A percentile compares a stretch with the other conserved stretches of the same genome.
Evolutionary conservation across 2,113 vertebrate genomes (phyloP).

Genomic region (Acanthochromis polyacanthus): DNA sequence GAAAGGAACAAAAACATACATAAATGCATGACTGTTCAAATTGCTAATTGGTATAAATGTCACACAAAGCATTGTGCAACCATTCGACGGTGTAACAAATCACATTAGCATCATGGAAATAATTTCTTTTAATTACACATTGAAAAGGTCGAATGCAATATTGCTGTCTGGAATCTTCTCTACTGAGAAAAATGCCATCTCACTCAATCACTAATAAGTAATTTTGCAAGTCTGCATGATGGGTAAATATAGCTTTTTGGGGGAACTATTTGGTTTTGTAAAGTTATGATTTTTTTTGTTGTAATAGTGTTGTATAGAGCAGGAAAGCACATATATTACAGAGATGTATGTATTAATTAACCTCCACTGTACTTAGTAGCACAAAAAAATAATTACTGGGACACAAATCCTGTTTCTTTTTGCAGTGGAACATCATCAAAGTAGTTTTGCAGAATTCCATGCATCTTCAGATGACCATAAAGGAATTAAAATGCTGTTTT

Average conservation of each 20-base stretch:
- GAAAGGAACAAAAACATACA: not conserved
- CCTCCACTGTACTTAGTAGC: too few relatives aligned
- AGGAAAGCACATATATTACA: too few relatives aligned
- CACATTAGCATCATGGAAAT: slow-evolving; percentile 15
- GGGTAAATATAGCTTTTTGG: not conserved
- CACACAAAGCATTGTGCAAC: slow-evolving; percentile 6
- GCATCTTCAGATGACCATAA: too few relatives aligned
- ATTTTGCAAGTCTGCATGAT: not conserved
- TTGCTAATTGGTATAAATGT: slow-evolving; percentile 23
- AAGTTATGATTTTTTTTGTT: too few relatives aligned
- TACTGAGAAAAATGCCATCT: slow-evolving; percentile 1
- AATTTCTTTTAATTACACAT: slow-evolving; percentile 18
- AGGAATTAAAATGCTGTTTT: too few relatives aligned
- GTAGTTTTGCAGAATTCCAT: too few relatives aligned
- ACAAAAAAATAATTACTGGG: too few relatives aligned
- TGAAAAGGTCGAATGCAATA: slow-evolving; percentile 12
- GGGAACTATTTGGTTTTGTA: too few relatives aligned
- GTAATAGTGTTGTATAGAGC: too few relatives aligned
- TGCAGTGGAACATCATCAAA: too few relatives aligned
- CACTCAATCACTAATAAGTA: not conserved
- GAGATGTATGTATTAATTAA: too few relatives aligned
- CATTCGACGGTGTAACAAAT: not conserved
- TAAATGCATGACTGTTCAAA: slow-evolving; percentile 1
- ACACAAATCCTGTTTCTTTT: too few relatives aligned
- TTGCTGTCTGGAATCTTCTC: not conserved